Evolutionary conservation across 2,113 vertebrate species (phyloP).

Genomic region (Bombycilla garrulus): DNA sequence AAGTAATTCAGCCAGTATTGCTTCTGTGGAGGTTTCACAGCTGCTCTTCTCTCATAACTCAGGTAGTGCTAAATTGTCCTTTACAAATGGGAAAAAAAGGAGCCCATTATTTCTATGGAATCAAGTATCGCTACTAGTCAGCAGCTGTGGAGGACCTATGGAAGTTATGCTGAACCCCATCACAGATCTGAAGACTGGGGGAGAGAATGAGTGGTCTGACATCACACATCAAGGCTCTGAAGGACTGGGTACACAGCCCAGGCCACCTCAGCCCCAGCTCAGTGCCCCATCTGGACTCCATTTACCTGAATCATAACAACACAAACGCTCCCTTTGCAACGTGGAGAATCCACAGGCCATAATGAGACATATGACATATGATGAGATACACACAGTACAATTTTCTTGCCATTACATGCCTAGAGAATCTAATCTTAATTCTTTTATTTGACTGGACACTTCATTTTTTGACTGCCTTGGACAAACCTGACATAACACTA

Average conservation of each 20-base stretch:
- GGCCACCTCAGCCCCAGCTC: neutral
- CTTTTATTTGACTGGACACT: neutral
- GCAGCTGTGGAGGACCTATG: neutral
- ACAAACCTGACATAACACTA: neutral
- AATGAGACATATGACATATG: neutral
- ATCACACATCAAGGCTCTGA: fast-evolving
- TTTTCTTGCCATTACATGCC: neutral
- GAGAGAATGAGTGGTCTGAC: neutral
- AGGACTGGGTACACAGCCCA: neutral
- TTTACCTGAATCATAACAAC: neutral
- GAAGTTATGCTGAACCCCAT: neutral
- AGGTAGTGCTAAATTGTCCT: neutral
- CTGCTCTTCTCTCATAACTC: neutral
- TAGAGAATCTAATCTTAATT: neutral
- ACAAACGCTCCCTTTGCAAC: neutral
- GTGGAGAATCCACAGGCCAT: neutral
- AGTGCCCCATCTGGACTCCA: neutral
- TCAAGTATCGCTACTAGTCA: neutral
- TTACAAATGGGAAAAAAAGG: neutral
- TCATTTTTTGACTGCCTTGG: neutral
- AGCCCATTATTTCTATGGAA: neutral
- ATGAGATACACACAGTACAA: neutral
- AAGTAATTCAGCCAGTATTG: neutral
- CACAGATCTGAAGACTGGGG: fast-evolving
- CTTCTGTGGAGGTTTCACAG: neutral